These are phyloP conservation scores for Telmatherina bonti DNA, from an alignment of 2,797 vertebrate genomes.

Conservation along the genomic window DNA sequence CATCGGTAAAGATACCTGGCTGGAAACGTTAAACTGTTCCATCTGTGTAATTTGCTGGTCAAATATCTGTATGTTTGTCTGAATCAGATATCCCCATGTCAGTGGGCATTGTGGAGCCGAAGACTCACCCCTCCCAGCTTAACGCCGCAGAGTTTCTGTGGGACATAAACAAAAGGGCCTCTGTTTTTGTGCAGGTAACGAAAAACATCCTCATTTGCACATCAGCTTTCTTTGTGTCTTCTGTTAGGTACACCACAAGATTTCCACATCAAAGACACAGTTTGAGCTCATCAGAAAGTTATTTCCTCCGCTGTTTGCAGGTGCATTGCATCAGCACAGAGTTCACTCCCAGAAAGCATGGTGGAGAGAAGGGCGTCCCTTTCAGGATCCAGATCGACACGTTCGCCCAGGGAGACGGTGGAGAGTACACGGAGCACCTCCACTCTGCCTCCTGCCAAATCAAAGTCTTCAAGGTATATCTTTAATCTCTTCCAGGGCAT, in stretches of 20 bases:
- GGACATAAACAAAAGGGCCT: slow-evolving; percentile 94
- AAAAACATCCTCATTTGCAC: slow-evolving; percentile 6
- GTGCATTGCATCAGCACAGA: slow-evolving; percentile 98
- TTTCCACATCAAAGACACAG: slow-evolving; percentile 46
- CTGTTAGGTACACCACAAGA: slow-evolving; percentile 12
- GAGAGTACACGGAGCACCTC: slow-evolving; percentile 94
- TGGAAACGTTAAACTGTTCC: slow-evolving; percentile 23
- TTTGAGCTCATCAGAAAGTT: slow-evolving; percentile 6
- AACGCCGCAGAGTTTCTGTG: slow-evolving; percentile 97
- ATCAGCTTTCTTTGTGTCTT: slow-evolving; percentile 10
- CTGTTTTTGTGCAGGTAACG: slow-evolving; percentile 95
- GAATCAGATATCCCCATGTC: slow-evolving; percentile 95
- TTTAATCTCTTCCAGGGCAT: background rate
- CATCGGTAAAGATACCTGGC: slow-evolving; percentile 77
- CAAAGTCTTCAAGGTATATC: slow-evolving; percentile 96
- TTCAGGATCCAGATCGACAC: slow-evolving; percentile 96
- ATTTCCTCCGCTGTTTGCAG: slow-evolving; percentile 67
- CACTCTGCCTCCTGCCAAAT: slow-evolving; percentile 99
- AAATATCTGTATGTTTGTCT: slow-evolving; percentile 34
- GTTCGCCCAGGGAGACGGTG: slow-evolving; percentile 89
- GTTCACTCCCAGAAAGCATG: slow-evolving; percentile 97
- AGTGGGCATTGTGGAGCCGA: slow-evolving; percentile 94
- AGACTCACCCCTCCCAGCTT: slow-evolving; percentile 93
- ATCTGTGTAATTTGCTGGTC: slow-evolving; percentile 23
- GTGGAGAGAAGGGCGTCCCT: slow-evolving; percentile 96